These are phyloP conservation scores for Triplophysa bombifrons DNA, from an alignment of 2,797 vertebrate species.

Conservation along the genomic window DNA sequence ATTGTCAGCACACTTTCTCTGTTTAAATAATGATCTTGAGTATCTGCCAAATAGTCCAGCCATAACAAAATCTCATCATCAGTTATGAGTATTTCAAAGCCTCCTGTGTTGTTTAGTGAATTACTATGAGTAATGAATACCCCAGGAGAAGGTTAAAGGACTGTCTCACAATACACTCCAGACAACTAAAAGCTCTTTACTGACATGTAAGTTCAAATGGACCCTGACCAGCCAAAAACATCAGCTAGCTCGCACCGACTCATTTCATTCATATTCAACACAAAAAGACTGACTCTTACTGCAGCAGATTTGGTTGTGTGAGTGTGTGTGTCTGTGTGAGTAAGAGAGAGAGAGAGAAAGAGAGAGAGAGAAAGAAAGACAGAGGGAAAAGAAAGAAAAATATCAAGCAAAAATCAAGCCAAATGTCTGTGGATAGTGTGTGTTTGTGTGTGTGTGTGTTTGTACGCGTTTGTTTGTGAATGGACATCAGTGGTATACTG, in stretches of 20 bases:
- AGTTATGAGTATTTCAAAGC: slow-evolving; percentile 15
- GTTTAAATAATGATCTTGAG: not conserved
- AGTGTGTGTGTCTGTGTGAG: too few relatives aligned
- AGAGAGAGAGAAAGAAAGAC: too few relatives aligned
- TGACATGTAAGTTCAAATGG: not conserved
- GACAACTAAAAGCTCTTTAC: not conserved
- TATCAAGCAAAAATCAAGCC: too few relatives aligned
- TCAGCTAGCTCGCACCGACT: not conserved
- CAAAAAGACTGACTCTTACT: not conserved
- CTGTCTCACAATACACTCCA: not conserved
- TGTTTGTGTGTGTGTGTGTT: too few relatives aligned
- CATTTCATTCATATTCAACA: slow-evolving; percentile 6
- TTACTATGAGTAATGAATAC: slow-evolving; percentile 9
- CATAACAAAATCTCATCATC: not conserved
- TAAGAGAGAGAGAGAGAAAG: too few relatives aligned
- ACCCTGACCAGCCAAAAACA: not conserved
- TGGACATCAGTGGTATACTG: too few relatives aligned
- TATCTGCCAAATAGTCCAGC: slow-evolving; percentile 11
- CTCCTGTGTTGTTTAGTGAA: not conserved
- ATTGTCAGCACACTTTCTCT: not conserved
- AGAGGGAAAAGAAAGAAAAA: too few relatives aligned
- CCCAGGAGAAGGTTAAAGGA: not conserved
- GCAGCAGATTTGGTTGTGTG: not conserved
- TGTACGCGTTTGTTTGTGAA: too few relatives aligned
- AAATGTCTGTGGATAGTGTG: too few relatives aligned